phyloP scores from a whole-genome alignment of 2,888 invertebrate species.

The Cerceris ruficornis region DNA sequence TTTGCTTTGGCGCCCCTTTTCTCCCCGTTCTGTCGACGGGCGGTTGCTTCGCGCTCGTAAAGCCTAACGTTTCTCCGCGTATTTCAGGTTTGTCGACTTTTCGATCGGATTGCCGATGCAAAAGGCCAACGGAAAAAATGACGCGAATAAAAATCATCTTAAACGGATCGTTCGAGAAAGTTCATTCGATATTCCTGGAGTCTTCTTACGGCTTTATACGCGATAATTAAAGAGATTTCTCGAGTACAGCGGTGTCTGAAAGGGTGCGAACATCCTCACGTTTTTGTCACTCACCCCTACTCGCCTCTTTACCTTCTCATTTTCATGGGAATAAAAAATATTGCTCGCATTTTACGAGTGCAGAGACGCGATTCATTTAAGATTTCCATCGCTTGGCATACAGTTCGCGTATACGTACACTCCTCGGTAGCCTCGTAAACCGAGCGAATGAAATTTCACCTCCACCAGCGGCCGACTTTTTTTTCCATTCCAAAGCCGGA shows the following conservation, averaged over 20 bases:
- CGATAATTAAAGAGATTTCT: too few relatives aligned
- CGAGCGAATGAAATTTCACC: constrained; percentile 32
- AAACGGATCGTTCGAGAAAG: constrained; percentile 32
- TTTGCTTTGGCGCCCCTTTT: not conserved
- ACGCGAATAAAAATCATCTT: constrained; percentile 40
- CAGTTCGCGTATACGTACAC: constrained; percentile 7
- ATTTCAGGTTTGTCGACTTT: constrained; percentile 42
- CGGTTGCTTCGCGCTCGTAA: constrained; percentile 25
- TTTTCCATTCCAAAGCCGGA: not conserved
- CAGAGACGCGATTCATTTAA: constrained; percentile 19
- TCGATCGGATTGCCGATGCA: constrained; percentile 29
- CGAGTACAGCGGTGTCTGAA: not conserved
- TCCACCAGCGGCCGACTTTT: constrained; percentile 2
- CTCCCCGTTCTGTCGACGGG: constrained; percentile 21
- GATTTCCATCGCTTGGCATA: constrained; percentile 22
- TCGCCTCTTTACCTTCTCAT: constrained; percentile 6
- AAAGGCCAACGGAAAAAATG: constrained; percentile 30
- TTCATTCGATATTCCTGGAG: constrained; percentile 34
- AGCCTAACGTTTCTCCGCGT: constrained; percentile 49
- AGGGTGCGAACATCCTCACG: constrained; percentile 1
- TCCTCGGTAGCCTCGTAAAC: constrained; percentile 24
- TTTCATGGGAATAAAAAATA: constrained; percentile 13
- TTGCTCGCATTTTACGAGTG: constrained; percentile 17
- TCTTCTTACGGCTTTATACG: constrained; percentile 15
- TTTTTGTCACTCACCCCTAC: not conserved